Conservation (phyloP, 37 sponge, comb jelly and placozoan genomes). For the Lycopodina hypogea region DNA sequence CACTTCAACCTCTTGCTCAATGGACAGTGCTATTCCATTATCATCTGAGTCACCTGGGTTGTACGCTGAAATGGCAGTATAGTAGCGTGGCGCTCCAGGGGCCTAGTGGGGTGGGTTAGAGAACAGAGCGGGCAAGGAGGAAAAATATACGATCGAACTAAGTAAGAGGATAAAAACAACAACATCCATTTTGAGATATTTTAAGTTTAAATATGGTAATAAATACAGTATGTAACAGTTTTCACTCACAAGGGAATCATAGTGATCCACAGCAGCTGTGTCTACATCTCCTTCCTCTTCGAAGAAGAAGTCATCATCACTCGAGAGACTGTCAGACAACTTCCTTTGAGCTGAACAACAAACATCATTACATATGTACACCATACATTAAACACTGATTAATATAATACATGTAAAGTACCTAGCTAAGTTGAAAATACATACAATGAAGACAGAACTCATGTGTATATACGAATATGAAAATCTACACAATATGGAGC, state of each 20-base stretch:
- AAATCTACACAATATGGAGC: too few species aligned
- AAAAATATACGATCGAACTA: neutral
- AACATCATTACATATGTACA: neutral
- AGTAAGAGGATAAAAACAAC: neutral
- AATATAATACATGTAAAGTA: too few species aligned
- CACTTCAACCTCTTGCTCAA: conserved; percentile 71
- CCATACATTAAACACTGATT: neutral
- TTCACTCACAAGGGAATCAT: conserved; percentile 40
- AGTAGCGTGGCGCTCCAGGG: conserved; percentile 60
- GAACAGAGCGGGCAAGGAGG: conserved; percentile 1
- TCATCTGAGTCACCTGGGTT: conserved; percentile 49
- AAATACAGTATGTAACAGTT: neutral
- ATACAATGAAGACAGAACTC: too few species aligned
- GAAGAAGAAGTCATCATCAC: conserved; percentile 40
- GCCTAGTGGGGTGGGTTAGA: conserved; percentile 47
- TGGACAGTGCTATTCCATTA: conserved; percentile 44
- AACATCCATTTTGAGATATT: neutral
- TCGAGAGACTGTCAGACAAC: conserved; percentile 17
- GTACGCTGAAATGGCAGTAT: conserved; percentile 62
- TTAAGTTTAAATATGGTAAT: too few species aligned
- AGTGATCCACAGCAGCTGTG: conserved; percentile 33
- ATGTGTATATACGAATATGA: too few species aligned
- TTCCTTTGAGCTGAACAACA: neutral
- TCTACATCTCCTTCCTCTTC: conserved; percentile 27
- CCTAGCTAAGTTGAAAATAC: too few species aligned